Percentiles rank a stretch among this genome's conserved stretches.
Conservation (phyloP, 2,113 vertebrate species). For the Columba livia region DNA sequence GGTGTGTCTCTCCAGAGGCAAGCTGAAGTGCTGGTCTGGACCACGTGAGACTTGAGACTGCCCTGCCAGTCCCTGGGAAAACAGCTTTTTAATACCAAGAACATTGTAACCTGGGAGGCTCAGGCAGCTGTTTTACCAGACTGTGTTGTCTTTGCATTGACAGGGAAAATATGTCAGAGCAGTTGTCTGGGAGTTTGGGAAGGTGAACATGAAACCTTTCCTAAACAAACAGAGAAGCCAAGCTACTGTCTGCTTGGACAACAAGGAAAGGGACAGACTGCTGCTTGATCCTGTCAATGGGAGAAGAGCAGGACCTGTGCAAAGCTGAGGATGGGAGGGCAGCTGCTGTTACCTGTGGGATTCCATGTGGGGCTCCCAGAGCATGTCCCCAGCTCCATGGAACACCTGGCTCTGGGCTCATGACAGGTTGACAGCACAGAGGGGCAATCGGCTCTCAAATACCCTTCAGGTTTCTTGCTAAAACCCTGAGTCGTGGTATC, state of each 20-base stretch:
- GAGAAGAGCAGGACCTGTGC: background rate
- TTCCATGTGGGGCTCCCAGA: background rate
- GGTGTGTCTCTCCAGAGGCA: background rate
- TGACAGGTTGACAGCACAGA: background rate
- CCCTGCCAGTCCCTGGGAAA: background rate
- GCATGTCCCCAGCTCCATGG: background rate
- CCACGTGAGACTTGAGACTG: accelerated
- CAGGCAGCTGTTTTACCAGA: conserved; percentile 53
- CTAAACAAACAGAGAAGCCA: background rate
- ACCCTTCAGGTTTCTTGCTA: background rate
- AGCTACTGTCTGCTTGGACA: background rate
- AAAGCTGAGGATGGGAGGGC: background rate
- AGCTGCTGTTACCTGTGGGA: background rate
- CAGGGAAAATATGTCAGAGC: conserved; percentile 52
- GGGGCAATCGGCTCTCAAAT: background rate
- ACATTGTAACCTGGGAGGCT: background rate
- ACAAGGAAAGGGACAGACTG: background rate
- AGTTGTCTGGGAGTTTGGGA: conserved; percentile 24
- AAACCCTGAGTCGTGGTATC: background rate
- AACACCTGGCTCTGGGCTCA: background rate
- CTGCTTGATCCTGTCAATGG: background rate
- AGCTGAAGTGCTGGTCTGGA: background rate
- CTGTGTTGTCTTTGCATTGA: conserved; percentile 57
- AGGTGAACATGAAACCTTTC: conserved; percentile 14
- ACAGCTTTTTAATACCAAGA: background rate